These are phyloP conservation scores for Tolmerus cingulatus DNA, from an alignment of 2,888 invertebrate genomes.

Conservation along the genomic window DNA sequence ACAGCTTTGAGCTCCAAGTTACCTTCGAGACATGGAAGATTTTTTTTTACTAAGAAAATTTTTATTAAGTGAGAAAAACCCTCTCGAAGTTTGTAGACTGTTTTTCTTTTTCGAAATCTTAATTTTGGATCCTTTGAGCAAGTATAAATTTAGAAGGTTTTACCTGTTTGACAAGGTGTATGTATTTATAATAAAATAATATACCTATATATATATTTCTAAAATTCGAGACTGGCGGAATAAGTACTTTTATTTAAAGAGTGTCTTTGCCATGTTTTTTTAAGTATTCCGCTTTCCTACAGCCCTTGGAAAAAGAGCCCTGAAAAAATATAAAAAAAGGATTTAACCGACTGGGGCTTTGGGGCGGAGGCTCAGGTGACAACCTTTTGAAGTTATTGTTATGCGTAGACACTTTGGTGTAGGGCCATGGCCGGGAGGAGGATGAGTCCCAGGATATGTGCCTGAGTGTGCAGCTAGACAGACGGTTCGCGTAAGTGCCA, in stretches of 20 bases:
- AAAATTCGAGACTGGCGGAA: neutral
- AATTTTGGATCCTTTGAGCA: neutral
- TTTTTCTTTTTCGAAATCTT: neutral
- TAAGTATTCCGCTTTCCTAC: neutral
- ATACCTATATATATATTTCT: neutral
- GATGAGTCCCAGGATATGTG: neutral
- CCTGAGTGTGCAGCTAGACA: neutral
- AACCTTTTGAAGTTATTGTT: slow-evolving; percentile 17
- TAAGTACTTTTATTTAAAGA: neutral
- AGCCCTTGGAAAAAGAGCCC: neutral
- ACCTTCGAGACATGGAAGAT: neutral
- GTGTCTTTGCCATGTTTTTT: neutral
- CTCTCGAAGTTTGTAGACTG: neutral
- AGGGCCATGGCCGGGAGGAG: neutral
- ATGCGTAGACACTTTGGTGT: neutral
- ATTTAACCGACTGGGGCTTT: neutral
- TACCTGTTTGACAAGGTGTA: neutral
- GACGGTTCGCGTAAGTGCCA: neutral
- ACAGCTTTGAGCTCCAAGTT: neutral
- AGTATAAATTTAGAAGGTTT: neutral
- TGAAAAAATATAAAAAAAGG: neutral
- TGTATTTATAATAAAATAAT: no score
- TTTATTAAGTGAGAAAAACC: neutral
- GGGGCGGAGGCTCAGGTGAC: neutral
- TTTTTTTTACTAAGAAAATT: neutral